Conservation (phyloP, 1,140 invertebrate genomes). For the Lamellibrachia luymesi region DNA sequence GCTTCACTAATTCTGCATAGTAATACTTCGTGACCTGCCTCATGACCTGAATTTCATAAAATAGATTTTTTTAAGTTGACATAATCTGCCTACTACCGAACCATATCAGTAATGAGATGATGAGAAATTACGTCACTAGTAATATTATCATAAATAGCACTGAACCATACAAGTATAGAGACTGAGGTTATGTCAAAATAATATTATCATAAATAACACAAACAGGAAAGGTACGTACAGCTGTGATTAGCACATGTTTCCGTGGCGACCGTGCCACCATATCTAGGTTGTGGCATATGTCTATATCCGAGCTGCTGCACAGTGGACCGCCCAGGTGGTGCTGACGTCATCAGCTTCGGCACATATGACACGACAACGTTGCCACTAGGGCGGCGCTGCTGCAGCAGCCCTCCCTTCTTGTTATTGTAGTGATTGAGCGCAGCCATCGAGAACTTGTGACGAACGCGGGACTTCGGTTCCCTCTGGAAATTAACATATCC, state of each 20-base stretch:
- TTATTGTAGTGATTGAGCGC: constrained; percentile 33
- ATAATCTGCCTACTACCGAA: too few relatives aligned
- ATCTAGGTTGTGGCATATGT: neutral
- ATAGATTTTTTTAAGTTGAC: too few relatives aligned
- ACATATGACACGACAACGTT: constrained; percentile 39
- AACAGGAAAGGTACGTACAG: neutral
- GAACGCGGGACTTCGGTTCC: neutral
- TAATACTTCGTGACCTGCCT: too few relatives aligned
- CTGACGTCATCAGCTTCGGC: constrained; percentile 34
- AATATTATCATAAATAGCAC: too few relatives aligned
- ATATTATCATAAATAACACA: neutral
- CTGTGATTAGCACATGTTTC: neutral
- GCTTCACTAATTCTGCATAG: too few relatives aligned
- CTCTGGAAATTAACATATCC: constrained; percentile 8
- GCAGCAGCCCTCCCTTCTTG: constrained; percentile 46
- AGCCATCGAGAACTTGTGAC: constrained; percentile 8
- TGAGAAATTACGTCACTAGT: too few relatives aligned
- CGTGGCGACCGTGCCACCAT: neutral
- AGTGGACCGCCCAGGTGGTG: constrained; percentile 10
- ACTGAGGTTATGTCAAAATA: too few relatives aligned
- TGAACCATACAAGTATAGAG: too few relatives aligned
- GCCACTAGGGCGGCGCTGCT: constrained; percentile 37
- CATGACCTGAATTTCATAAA: too few relatives aligned
- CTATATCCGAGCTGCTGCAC: neutral
- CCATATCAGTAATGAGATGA: too few relatives aligned